Evolutionary conservation across 2,113 vertebrate genomes (phyloP), one percentile per base, ranked within the genome.

Genomic region (Dasyornis broadbenti): DNA sequence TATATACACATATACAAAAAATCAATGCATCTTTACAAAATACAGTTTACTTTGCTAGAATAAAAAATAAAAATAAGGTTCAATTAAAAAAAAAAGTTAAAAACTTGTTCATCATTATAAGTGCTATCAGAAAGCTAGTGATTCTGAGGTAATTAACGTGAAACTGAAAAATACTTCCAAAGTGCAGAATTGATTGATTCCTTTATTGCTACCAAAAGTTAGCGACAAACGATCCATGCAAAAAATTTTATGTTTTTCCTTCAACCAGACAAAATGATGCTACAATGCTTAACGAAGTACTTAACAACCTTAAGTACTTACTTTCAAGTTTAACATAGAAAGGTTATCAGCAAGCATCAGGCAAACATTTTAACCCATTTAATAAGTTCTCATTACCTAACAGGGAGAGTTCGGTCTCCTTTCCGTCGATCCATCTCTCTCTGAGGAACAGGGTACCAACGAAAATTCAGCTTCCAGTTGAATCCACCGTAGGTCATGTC

Each of bases 401-500:
- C 99, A 49, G 99, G 99, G 93, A 99, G 98, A 2, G 99, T 99
- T 85, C 99, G 96, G 98, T 99, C 99, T 93, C 99, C 99, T 98
- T 99, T 99, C 96, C 99, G 98, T 73, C 99, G 98, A 96, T 99
- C 99, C 99, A 99, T 99, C 98, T 99, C 99, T 97, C 99, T 98
- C 96, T 99, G 99, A 68, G 99, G 99, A 75, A 99, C 99, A 40
- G 99, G 99, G 94, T 99, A 99, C 99, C 99, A 99, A 71, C 99
- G 99, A 95, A 99, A 99, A 96, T 99, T 99, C 87, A 99, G 93
- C 94, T 99, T 99, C 99, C 99, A 99, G 97, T 99, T 99, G 97
- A 99, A 99, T 28, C 99, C 99, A 45, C 99, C 99, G 44, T 99
- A 99, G 13, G 99, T 99, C 99, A 99, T 99, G 96, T 99, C 99